Conservation (phyloP, 1,140 invertebrate genomes). For the Melanaphis sacchari region DNA sequence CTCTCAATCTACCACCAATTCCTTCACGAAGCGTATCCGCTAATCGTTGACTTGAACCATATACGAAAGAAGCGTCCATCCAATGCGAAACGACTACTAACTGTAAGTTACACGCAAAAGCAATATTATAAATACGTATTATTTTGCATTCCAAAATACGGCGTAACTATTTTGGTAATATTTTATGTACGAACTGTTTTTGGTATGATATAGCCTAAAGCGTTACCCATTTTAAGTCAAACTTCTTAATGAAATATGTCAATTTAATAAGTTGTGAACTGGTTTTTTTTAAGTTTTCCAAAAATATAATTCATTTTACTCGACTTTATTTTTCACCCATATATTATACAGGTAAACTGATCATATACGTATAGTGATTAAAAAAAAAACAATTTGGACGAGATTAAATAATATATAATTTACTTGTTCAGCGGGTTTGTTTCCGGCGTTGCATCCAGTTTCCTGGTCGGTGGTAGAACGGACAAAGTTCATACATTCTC, state of each 20-base stretch:
- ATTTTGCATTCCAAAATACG: neutral
- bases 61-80: slow-evolving; percentile 84
- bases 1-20: slow-evolving; percentile 64
- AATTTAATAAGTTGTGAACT: no score
- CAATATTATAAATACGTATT: neutral
- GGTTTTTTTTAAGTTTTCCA: no score
- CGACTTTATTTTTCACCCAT: no score
- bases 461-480: slow-evolving; percentile 77
- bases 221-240: no score
- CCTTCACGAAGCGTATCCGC: slow-evolving; percentile 72
- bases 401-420: slow-evolving; percentile 29
- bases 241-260: no score
- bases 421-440: slow-evolving; percentile 76
- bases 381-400: neutral
- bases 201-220: no score
- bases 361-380: neutral
- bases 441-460: slow-evolving; percentile 69
- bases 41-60: slow-evolving; percentile 75
- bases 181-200: neutral
- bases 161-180: neutral
- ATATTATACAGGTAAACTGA: no score
- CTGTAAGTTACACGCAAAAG: slow-evolving; percentile 64
- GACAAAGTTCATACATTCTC: slow-evolving; percentile 85
- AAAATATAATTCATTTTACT: neutral
- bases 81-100: slow-evolving; percentile 82